phyloP scores from a whole-genome alignment of 2,888 invertebrate species.

The Tineola bisselliella region DNA sequence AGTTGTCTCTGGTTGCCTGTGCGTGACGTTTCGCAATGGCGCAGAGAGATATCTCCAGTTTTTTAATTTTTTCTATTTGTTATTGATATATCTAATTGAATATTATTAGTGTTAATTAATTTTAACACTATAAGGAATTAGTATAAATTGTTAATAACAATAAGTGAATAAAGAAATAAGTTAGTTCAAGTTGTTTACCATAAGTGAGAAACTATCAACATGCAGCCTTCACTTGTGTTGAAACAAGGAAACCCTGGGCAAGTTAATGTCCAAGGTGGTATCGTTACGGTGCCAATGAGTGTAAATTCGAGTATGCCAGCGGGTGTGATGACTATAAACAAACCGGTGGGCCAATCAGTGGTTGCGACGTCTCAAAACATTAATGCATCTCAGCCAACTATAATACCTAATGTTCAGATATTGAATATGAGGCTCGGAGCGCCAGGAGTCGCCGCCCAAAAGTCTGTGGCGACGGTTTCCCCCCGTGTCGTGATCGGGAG shows the following conservation, averaged over 20 bases:
- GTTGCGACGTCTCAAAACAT: constrained; percentile 70
- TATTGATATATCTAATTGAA: no score
- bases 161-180: no score
- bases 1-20: no score
- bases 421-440: constrained; percentile 83
- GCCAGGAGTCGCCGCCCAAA: constrained; percentile 74
- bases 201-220: constrained; percentile 18
- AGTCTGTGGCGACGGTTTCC: constrained; percentile 79
- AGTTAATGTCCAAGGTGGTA: constrained; percentile 59
- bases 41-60: no score
- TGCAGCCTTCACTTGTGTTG: constrained; percentile 58
- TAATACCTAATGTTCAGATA: constrained; percentile 83
- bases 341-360: constrained; percentile 62
- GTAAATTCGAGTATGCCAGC: constrained; percentile 69
- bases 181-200: no score
- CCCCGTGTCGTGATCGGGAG: constrained; percentile 85
- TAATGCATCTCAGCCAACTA: constrained; percentile 69
- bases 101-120: no score
- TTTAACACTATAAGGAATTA: no score
- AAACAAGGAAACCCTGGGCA: constrained; percentile 51
- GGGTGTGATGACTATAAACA: constrained; percentile 73
- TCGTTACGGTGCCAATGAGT: constrained; percentile 73
- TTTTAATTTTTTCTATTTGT: no score
- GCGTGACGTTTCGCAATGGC: no score
- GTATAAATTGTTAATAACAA: no score